Evolutionary conservation across 2,888 invertebrate species (phyloP).

Genomic region (Colletes collaris): DNA sequence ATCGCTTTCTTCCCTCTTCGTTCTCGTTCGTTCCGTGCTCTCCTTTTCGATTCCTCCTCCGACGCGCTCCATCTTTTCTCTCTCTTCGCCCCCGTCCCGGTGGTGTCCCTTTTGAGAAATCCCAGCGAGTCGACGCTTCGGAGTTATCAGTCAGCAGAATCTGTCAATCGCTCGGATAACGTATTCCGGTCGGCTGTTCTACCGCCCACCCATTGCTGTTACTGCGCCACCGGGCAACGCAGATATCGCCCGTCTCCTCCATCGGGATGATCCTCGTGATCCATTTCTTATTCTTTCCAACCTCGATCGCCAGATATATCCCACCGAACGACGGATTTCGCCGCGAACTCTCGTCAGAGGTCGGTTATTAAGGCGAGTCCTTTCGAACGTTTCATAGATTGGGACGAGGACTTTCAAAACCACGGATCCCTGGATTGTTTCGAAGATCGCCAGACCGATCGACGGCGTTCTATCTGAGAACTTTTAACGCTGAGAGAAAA

Average conservation of each 20-base stretch:
- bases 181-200: conserved; percentile 56
- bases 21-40: background rate
- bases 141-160: conserved; percentile 71
- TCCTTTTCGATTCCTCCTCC: conserved; percentile 5
- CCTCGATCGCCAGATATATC: conserved; percentile 13
- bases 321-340: background rate
- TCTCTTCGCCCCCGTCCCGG: conserved; percentile 7
- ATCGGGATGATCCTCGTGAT: conserved; percentile 27
- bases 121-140: conserved; percentile 56
- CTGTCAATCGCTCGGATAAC: conserved; percentile 65
- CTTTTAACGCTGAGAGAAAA: no score
- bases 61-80: conserved; percentile 7
- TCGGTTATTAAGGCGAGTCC: conserved; percentile 5
- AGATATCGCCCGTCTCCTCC: conserved; percentile 1
- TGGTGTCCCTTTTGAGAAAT: conserved; percentile 50
- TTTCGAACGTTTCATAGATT: conserved; percentile 6
- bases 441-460: no score
- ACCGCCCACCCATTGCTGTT: conserved; percentile 18
- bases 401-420: background rate
- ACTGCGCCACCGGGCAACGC: conserved; percentile 18
- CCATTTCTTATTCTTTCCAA: conserved; percentile 44
- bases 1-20: conserved; percentile 57
- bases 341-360: background rate
- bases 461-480: no score
- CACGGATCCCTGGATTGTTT: background rate